Percentiles rank a stretch among this genome's conserved stretches.
phyloP scores from a whole-genome alignment of 1,140 invertebrate genomes.

The Cataglyphis hispanica region DNA sequence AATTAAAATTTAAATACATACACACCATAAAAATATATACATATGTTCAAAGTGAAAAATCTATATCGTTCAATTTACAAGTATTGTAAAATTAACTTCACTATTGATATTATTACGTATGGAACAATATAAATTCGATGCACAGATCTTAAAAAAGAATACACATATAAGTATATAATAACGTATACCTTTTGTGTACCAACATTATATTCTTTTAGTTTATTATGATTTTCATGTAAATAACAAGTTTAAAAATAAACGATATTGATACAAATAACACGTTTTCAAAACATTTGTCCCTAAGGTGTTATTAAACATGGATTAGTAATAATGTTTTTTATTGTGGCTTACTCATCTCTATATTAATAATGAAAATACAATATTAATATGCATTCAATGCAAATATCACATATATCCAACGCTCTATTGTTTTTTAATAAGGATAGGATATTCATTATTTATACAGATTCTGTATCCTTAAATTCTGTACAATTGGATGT shows the following conservation, averaged over 20 bases:
- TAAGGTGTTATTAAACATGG: not conserved
- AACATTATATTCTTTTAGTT: slow-evolving; percentile 4
- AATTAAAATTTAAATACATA: too few relatives aligned
- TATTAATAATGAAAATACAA: slow-evolving; percentile 3
- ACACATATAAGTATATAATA: not conserved
- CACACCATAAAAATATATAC: too few relatives aligned
- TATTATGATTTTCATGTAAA: not conserved
- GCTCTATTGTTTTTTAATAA: not conserved
- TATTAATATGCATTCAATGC: not conserved
- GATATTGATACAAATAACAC: not conserved
- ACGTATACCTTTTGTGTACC: not conserved
- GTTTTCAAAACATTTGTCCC: slow-evolving; percentile 14
- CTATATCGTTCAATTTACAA: too few relatives aligned
- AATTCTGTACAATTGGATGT: not conserved
- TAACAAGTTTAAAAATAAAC: slow-evolving; percentile 25
- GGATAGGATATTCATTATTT: slow-evolving; percentile 19
- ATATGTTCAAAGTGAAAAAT: too few relatives aligned
- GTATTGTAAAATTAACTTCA: too few relatives aligned
- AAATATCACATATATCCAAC: not conserved
- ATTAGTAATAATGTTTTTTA: not conserved
- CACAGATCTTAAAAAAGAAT: too few relatives aligned
- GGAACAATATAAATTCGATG: too few relatives aligned
- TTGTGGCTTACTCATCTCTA: not conserved
- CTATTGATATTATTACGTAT: too few relatives aligned
- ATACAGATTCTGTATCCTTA: not conserved